A percentile compares a stretch with the other conserved stretches of the same genome.
phyloP scores from a whole-genome alignment of 2,888 invertebrate genomes.

The Cyaniris semiargus region DNA sequence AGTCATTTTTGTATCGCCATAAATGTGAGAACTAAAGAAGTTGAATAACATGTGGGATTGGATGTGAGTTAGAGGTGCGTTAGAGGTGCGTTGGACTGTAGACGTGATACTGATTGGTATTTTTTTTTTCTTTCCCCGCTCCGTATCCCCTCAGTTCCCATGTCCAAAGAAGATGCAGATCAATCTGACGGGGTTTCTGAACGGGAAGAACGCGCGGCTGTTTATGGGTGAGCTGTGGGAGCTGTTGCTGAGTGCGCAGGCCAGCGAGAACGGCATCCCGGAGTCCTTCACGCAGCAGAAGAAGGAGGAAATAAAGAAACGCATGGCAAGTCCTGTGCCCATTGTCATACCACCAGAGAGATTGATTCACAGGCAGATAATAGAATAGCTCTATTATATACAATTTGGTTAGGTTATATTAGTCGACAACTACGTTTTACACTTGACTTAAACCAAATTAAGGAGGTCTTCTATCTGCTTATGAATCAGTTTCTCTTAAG shows the following conservation, averaged over 20 bases:
- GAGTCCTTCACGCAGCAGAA: conserved; percentile 96
- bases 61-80: conserved; percentile 33
- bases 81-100: conserved; percentile 33
- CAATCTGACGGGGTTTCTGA: conserved; percentile 98
- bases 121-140: conserved; percentile 70
- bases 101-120: conserved; percentile 44
- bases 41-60: conserved; percentile 26
- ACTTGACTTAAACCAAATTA: too few species aligned
- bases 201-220: conserved; percentile 97
- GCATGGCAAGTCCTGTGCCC: conserved; percentile 82
- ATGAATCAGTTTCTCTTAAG: too few species aligned
- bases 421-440: too few species aligned
- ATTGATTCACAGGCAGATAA: too few species aligned
- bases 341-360: not conserved
- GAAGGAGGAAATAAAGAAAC: conserved; percentile 96
- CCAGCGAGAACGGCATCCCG: conserved; percentile 97
- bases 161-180: conserved; percentile 99
- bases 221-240: conserved; percentile 99
- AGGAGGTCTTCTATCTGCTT: too few species aligned
- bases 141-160: conserved; percentile 86
- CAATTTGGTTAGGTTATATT: too few species aligned
- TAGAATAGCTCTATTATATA: too few species aligned
- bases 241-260: conserved; percentile 95
- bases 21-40: conserved; percentile 10
- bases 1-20: conserved; percentile 39